A percentile compares a stretch with the other conserved stretches of the same genome.
These are phyloP conservation scores for Nycteola revayana DNA, from an alignment of 2,888 invertebrate genomes.

Conservation along the genomic window DNA sequence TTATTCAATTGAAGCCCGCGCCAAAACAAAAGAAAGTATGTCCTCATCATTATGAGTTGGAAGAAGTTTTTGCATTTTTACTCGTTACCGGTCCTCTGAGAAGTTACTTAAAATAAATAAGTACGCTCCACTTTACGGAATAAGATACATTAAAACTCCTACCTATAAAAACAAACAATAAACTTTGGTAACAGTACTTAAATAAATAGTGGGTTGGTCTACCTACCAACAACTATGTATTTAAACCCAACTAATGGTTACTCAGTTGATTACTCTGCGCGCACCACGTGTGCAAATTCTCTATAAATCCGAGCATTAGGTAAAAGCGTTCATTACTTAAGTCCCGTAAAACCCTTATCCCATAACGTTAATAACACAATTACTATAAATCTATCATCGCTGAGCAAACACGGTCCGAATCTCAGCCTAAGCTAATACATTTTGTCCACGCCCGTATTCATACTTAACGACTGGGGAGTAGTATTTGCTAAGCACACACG, in stretches of 20 bases:
- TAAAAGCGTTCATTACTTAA: conserved; percentile 80
- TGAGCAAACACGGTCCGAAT: conserved; percentile 79
- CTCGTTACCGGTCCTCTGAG: conserved; percentile 55
- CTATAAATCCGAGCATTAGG: conserved; percentile 78
- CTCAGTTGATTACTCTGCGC: conserved; percentile 51
- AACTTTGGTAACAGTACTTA: conserved; percentile 7
- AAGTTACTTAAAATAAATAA: conserved; percentile 49
- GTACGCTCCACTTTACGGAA: conserved; percentile 21
- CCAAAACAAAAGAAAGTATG: conserved; percentile 76
- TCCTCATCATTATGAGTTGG: conserved; percentile 72
- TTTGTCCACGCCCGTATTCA: conserved; percentile 81
- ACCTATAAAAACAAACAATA: conserved; percentile 1
- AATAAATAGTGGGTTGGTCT: conserved; percentile 2
- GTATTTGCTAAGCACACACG: conserved; percentile 79
- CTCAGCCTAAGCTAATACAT: conserved; percentile 82
- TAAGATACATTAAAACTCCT: conserved; percentile 18
- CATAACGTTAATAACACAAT: conserved; percentile 83
- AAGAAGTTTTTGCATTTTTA: conserved; percentile 70
- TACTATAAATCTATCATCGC: conserved; percentile 83
- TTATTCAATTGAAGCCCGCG: conserved; percentile 73
- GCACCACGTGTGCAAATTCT: conserved; percentile 70
- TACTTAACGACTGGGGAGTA: conserved; percentile 79
- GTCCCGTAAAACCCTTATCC: conserved; percentile 81
- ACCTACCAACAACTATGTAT: too few relatives aligned
- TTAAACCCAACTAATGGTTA: conserved; percentile 11